Evolutionary conservation across 2,888 invertebrate genomes (phyloP), one percentile per base, ranked within the genome.

Genomic region (Leptogaster cylindrica): DNA sequence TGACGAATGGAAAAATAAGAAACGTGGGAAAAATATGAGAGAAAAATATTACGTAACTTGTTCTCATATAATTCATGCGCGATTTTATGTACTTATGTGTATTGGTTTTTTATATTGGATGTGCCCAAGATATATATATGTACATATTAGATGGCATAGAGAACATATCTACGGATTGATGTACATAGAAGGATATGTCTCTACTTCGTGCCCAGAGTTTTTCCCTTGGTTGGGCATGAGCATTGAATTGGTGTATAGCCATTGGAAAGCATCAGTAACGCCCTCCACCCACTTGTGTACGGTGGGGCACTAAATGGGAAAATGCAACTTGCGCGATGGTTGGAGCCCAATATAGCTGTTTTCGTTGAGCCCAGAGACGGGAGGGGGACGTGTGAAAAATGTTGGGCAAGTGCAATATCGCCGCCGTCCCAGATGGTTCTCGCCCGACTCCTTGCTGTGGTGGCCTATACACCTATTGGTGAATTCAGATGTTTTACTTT

Each of bases 271-370:
- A 67, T 70, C 71, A 71, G 71, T 63, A 73, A 73, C 73, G 73
- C 74, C 74, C 75, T 77, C 80, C 78, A 80, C 70, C 71, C 70
- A 70, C 52, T 58, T 46, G 44, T 41, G 61, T 51, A 64, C 55
- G 66, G 67, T 66, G 66, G 68, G 68, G 68, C 69, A 46, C 67
- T 65, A 55, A 28, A 72, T 69, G 65, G 68, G 71, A 69, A 69
- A 72, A 71, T 72, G 72, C 72, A 73, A 72, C 71, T 72, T 72
- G 73, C 71, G 71, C 72, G 70, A 68, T 73, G 68, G 67, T 70
- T 50, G 66, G 58, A 66, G 65, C 50, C 58, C 58, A 41, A 58
- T 58, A 39, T 58, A 39, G 25, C 58, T 58, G 39, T 58, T 58
- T 39, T 58, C 58, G 58, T 33, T 16, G 25, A 10, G 27, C 27